A percentile compares a stretch with the other conserved stretches of the same genome.
Evolutionary conservation across 2,888 invertebrate genomes (phyloP).

Genomic region (Odontocerum albicorne): DNA sequence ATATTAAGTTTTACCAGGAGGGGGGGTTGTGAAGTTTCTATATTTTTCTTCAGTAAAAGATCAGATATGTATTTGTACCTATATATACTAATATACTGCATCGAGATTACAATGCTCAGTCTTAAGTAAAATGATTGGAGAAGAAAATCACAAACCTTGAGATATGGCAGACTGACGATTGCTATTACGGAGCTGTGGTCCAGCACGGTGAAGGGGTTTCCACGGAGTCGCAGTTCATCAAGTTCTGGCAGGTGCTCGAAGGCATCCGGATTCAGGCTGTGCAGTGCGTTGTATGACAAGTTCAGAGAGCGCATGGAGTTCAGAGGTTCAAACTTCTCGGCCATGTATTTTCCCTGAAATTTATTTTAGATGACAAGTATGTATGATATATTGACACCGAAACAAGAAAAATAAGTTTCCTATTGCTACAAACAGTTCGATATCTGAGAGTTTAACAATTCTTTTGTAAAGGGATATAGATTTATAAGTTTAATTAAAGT

Average conservation of each 20-base stretch:
- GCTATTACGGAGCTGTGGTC: constrained; percentile 66
- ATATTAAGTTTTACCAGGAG: no score
- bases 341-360: constrained; percentile 60
- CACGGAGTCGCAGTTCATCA: constrained; percentile 66
- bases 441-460: no score
- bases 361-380: background rate
- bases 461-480: no score
- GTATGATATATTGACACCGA: background rate
- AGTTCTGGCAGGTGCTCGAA: constrained; percentile 75
- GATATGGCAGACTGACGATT: constrained; percentile 61
- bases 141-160: constrained; percentile 60
- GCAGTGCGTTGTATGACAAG: constrained; percentile 70
- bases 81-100: no score
- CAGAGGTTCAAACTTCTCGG: constrained; percentile 62
- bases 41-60: no score
- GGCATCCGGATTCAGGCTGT: constrained; percentile 68
- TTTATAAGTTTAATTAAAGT: no score
- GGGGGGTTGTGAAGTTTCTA: no score
- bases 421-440: no score
- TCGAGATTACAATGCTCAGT: no score
- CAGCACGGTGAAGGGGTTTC: constrained; percentile 72
- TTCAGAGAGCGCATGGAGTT: constrained; percentile 60
- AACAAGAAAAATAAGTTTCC: no score
- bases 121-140: background rate
- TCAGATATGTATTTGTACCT: no score